Base-by-base conservation (phyloP, 2,888 invertebrate species). In the Stenodera caucasica region DNA sequence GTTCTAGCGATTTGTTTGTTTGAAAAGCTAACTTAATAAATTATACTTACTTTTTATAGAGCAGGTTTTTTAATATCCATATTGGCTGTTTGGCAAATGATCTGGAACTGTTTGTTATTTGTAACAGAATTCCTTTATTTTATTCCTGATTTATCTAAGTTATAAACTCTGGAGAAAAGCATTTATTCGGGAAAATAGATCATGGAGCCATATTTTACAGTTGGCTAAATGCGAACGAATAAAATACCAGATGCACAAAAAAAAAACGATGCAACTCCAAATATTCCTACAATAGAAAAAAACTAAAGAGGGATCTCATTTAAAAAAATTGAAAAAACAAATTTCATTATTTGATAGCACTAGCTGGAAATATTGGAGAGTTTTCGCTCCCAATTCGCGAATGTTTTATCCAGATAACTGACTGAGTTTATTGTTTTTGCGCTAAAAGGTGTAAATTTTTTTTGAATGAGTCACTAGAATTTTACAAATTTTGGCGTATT, bases 41-140 rank as follows among this genome's bases (percentile, higher is more conserved):
- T 37, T 37, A 7, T 37, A 15, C 8, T 2, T 8, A 8, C 37
- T 37, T 5, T 29, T 29, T 8, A 29, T 8, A 8, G 8, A 29
- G 4, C 35, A 35, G 14, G 35, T 35, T 14, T 45, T 61, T 63
- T 63, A 63, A 63, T 63, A 60, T 63, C 55, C 57, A 60, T 60
- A 60, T 57, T 55, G 60, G 55, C 52, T 49, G 32, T 63, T 63
- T 63, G 57, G 60, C 63, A 63, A 63, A 63, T 63, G 60, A 63
- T 49, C 57, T 45, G 60, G 57, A 53, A 63, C 60, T 57, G 57
- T 14, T 45, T 45, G 18, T 45, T 45, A 11, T 45, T 45, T 15
- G 37, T 40, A 18, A 11, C 37, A 45, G 21, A 11, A 45, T 45
- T 45, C 11, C 8, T 6, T 12, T 21, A 45, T 45, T 45, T 45